A percentile compares a stretch with the other conserved stretches of the same genome.
Evolutionary conservation across 2,113 vertebrate genomes (phyloP).

Genomic region (Rhinolophus sinicus): DNA sequence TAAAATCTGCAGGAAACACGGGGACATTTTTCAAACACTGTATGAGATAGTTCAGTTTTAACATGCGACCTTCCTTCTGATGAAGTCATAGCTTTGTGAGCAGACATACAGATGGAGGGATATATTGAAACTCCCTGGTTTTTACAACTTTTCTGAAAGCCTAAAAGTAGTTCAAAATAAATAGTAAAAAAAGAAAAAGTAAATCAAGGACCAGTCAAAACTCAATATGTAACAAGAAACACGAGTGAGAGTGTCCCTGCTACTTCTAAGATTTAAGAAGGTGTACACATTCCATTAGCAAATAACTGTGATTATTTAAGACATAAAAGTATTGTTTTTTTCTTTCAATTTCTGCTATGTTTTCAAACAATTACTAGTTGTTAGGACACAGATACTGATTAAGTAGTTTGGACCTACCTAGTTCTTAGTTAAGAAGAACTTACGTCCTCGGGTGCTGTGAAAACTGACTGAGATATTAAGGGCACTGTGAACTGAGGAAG

Average conservation of each 20-base stretch:
- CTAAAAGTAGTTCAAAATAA: slow-evolving; percentile 6
- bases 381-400: not conserved
- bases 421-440: not conserved
- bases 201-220: not conserved
- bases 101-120: not conserved
- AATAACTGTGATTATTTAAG: not conserved
- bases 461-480: not conserved
- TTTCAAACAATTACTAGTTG: slow-evolving; percentile 18
- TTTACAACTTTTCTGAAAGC: not conserved
- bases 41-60: not conserved
- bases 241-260: not conserved
- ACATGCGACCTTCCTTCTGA: not conserved
- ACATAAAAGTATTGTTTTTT: not conserved
- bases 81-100: not conserved
- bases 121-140: not conserved
- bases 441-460: not conserved
- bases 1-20: not conserved
- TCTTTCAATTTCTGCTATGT: not conserved
- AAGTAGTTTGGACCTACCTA: not conserved
- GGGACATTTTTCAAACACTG: not conserved
- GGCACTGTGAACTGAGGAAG: not conserved
- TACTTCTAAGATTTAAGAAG: not conserved
- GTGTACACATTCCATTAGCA: not conserved
- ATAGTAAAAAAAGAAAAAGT: not conserved
- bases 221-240: not conserved